Conservation (phyloP, 2,113 vertebrate genomes). For the Phylloscopus trochilus region DNA sequence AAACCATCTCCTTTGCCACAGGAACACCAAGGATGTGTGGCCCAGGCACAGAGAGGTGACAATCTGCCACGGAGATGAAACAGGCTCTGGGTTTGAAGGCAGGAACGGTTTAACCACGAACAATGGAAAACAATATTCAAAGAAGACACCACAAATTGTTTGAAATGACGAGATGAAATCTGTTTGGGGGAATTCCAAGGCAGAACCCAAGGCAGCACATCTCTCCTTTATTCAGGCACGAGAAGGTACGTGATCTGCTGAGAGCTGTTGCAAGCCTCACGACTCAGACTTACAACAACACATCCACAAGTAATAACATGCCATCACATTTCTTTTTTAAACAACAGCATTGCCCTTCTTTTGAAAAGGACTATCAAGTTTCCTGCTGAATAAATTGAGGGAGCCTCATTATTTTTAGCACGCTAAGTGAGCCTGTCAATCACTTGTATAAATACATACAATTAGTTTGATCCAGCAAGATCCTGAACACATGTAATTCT, state of each 20-base stretch:
- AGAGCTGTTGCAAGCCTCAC: not conserved
- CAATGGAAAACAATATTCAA: not conserved
- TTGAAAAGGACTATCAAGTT: slow-evolving; percentile 11
- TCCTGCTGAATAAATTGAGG: slow-evolving; percentile 21
- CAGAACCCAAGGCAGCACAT: not conserved
- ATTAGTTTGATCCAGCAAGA: slow-evolving; percentile 18
- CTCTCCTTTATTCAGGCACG: not conserved
- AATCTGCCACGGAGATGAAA: not conserved
- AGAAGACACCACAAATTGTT: not conserved
- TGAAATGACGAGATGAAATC: not conserved
- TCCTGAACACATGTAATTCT: not conserved
- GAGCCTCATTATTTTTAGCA: slow-evolving; percentile 26
- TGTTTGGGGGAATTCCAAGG: not conserved
- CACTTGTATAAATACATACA: not conserved
- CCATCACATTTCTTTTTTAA: not conserved
- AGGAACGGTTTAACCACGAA: not conserved
- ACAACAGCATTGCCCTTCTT: not conserved
- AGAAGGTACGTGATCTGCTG: not conserved
- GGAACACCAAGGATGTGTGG: not conserved
- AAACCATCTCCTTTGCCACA: not conserved
- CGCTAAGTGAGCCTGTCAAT: not conserved
- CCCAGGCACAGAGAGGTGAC: not conserved
- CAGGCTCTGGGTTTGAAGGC: not conserved
- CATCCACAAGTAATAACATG: not conserved
- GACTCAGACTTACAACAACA: not conserved